These are phyloP conservation scores for Cynoglossus semilaevis DNA, from an alignment of 2,113 vertebrate genomes.

Conservation along the genomic window DNA sequence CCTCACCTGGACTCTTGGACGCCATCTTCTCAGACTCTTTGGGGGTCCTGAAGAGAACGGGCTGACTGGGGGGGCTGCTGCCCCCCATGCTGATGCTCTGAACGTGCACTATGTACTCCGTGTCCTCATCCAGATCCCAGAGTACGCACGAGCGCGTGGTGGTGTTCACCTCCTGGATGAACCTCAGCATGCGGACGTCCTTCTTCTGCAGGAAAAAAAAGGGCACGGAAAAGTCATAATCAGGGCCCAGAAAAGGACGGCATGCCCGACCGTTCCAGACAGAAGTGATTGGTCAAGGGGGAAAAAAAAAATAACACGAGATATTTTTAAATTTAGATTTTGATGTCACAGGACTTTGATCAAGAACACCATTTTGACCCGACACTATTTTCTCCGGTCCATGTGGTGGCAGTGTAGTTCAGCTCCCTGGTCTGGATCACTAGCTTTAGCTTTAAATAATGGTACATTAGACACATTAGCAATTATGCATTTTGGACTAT, in stretches of 20 bases:
- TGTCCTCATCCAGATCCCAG: constrained; percentile 96
- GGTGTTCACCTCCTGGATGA: constrained; percentile 98
- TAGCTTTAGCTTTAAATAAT: too few relatives aligned
- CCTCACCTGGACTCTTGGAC: constrained; percentile 90
- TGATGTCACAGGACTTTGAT: background rate
- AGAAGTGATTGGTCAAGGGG: too few relatives aligned
- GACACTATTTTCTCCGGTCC: too few relatives aligned
- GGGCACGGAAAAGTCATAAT: background rate
- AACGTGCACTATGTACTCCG: constrained; percentile 93
- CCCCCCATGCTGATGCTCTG: constrained; percentile 93
- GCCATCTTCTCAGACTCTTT: constrained; percentile 92
- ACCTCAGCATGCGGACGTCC: constrained; percentile 91
- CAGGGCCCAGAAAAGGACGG: background rate
- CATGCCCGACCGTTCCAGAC: background rate
- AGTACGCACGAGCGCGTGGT: constrained; percentile 93
- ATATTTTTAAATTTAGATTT: background rate
- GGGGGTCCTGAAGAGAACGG: constrained; percentile 89
- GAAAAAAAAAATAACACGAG: too few relatives aligned
- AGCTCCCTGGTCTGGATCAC: too few relatives aligned
- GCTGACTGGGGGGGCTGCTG: constrained; percentile 90
- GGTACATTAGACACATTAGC: too few relatives aligned
- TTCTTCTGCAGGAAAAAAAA: constrained; percentile 81
- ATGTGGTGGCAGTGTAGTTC: too few relatives aligned
- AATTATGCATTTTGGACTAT: too few relatives aligned
- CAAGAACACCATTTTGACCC: too few relatives aligned